Percentiles rank a stretch among this genome's conserved stretches.
phyloP scores from a whole-genome alignment of 1,140 invertebrate species.

The Hypsibius dujardini region DNA sequence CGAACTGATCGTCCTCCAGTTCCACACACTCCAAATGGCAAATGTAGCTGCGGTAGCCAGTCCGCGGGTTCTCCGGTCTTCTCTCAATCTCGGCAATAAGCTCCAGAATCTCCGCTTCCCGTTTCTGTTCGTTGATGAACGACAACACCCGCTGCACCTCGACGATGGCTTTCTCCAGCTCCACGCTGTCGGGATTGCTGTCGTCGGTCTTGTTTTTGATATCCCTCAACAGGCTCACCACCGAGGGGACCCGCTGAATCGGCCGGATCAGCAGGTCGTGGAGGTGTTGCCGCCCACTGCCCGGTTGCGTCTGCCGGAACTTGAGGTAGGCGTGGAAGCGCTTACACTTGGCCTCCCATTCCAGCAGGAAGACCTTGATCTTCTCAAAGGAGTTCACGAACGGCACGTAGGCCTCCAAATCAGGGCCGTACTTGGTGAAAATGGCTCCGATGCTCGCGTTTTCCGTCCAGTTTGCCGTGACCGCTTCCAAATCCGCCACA shows the following conservation, averaged over 20 bases:
- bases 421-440: not conserved
- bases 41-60: not conserved
- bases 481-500: not conserved
- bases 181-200: not conserved
- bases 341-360: not conserved
- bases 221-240: not conserved
- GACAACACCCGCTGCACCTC: not conserved
- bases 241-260: constrained; percentile 3
- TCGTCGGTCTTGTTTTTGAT: not conserved
- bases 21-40: not conserved
- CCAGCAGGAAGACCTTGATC: constrained; percentile 4
- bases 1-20: constrained; percentile 5
- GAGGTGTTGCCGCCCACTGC: not conserved
- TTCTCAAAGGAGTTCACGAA: not conserved
- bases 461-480: not conserved
- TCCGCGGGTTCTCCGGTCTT: not conserved
- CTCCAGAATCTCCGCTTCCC: not conserved
- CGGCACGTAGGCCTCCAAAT: constrained; percentile 4
- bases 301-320: not conserved
- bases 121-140: not conserved
- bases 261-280: not conserved
- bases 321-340: not conserved
- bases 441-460: not conserved
- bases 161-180: not conserved
- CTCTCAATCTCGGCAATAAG: not conserved